Evolutionary conservation across 2,113 vertebrate species (phyloP), one percentile per base, ranked within the genome.

Genomic region (Ciconia boyciana): DNA sequence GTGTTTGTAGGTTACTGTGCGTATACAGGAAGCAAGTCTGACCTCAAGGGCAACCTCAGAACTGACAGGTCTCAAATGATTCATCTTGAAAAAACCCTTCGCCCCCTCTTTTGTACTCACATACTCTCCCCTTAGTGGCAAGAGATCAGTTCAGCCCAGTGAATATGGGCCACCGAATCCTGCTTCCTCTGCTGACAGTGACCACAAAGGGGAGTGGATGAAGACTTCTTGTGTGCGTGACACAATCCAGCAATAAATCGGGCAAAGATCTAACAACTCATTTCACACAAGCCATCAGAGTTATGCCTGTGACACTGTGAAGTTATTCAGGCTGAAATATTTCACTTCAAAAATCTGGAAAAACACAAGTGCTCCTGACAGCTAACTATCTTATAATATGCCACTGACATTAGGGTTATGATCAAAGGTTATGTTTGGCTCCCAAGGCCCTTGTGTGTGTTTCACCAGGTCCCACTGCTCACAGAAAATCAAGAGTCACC

Each of bases 1-100:
- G 55, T 13, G 81, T 62, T 77, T 87, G 81, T 44, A 75, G 72
- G 65, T 48, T 51, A 39, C 69, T 61, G 39, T 46, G 74, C 1
- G 58, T 24, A 52, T 65, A 25, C 77, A 94, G 80, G 91, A 95
- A 96, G 65, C 62, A 43, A 62, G 22, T 24, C 93, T 93, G 93
- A 82, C 87, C 87, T 71, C 83, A 4, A 79, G 87, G 80, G 68
- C 80, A 78, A 49, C 86, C 91, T 71, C 77, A 62, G 60, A 93
- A 16, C 29, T n/a, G 49, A 57, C 17, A 34, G 7, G 26, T 48
- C 71, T 44, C n/a, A 68, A 81, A 20, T 11, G 78, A 87, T 43
- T 83, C 87, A 78, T 66, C 77, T 17, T 19, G 41, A 80, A 87
- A 89, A 89, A 48, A 32, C 43, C 39, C 61, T 60, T 13, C 0